Evolutionary conservation across 2,797 vertebrate species (phyloP), one percentile per base, ranked within the genome.

Genomic region (Sphenodon punctatus): DNA sequence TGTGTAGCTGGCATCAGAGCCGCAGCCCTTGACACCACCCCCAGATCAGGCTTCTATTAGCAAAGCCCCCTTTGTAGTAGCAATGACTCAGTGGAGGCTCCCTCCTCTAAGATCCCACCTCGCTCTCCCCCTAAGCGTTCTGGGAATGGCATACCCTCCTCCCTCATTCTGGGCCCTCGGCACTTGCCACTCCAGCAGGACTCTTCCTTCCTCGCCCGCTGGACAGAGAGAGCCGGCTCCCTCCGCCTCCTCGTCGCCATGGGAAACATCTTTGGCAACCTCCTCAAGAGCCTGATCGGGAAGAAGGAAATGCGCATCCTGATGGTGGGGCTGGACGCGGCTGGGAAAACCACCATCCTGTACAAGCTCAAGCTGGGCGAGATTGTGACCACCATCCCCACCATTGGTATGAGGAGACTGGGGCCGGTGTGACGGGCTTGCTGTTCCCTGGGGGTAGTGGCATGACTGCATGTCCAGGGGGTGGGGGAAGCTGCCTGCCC

Each of bases 261-360:
- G 98, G 98, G 98, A 87, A 98, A 98, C 94, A 97, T 99, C 94
- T 98, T 99, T 80, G 97, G 98, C 82, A 98, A 98, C 92, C 96
- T 99, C 92, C 88, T 99, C 82, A 99, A 98, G 95, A 98, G 97
- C 95, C 96, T 99, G 61, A 97, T 99, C 77, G 98, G 98, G 72
- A 99, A 99, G 96, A 99, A 99, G 94, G 98, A 99, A 95, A 99
- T 99, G 98, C 95, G 98, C 91, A 99, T 99, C 92, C 96, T 99
- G 71, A 99, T 99, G 98, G 98, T 99, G 92, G 98, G 98, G 51
- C 94, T 99, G 91, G 98, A 99, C 13, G 98, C 98, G 1, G 98
- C 98, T 1, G 98, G 98, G 3, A 99, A 99, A 95, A 99, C 98
- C 87, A 99, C 98, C 81, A 99, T 99, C 92, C 97, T 99, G 67